Base-by-base conservation (phyloP, 2,888 invertebrate species). In the Lissocephala sabroskyi region DNA sequence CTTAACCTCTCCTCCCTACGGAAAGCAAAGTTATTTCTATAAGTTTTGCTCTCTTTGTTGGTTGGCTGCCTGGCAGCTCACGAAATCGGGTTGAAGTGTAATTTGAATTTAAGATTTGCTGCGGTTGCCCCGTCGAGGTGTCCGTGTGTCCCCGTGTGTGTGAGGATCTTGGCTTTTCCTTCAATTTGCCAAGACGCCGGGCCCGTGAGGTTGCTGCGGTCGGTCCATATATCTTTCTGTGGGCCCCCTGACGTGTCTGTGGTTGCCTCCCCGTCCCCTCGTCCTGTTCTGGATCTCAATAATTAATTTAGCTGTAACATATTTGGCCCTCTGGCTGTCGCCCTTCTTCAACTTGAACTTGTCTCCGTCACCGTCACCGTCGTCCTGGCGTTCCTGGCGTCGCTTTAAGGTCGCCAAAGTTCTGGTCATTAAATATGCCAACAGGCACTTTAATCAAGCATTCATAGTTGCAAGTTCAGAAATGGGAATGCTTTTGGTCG, bases 91-190 rank as follows among this genome's bases (percentile, higher is more conserved):
- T 56, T 73, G 65, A 75, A 75, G 62, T 65, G 78, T 78, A 78
- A 78, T 73, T 73, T 73, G 68, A 73, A 73, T 73, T 73, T 73
- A 78, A 73, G 78, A 73, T 73, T 78, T 73, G 51, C 76, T 75
- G 73, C 50, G 78, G 65, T 56, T 59, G 50, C 65, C 59, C 50
- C n/a, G n/a, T n/a, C n/a, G n/a, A n/a, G n/a, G n/a, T n/a, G n/a
- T n/a, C n/a, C n/a, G n/a, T n/a, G n/a, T n/a, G n/a, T n/a, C n/a
- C n/a, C n/a, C 67, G 71, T 64, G 71, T 77, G 62, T 52, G 49
- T 36, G 52, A 42, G 36, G 44, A 35, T 48, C 6, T 42, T 13
- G 28, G 13, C 50, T 42, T 5, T 17, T 16, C 19, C 1, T 9
- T 5, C 23, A 23, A 23, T 5, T 7, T 23, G 23, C 23, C 23